These are phyloP conservation scores for Leptoclinus maculatus DNA, from an alignment of 2,797 vertebrate species.

Conservation along the genomic window DNA sequence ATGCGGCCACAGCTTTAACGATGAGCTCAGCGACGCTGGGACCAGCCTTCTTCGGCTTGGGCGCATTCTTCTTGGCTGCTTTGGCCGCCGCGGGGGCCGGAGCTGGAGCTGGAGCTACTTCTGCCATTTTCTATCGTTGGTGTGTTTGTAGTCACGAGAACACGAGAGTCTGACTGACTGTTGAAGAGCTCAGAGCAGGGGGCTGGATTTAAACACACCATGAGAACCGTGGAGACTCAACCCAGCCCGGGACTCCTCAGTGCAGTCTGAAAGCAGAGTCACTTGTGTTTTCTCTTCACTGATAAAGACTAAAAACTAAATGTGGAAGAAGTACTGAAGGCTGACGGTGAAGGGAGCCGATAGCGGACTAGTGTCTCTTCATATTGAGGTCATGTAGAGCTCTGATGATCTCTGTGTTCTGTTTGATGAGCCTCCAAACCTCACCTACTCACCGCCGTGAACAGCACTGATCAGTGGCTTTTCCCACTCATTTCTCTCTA, in stretches of 20 bases:
- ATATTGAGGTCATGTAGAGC: not conserved
- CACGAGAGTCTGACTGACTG: not conserved
- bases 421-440: slow-evolving; percentile 18
- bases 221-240: slow-evolving; percentile 64
- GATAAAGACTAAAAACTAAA: not conserved
- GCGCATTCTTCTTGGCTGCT: too few species aligned
- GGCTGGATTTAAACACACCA: slow-evolving; percentile 40
- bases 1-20: not conserved
- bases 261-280: not conserved
- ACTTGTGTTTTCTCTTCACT: slow-evolving; percentile 65
- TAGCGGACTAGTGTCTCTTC: slow-evolving; percentile 14
- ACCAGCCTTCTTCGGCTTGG: too few species aligned
- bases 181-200: not conserved
- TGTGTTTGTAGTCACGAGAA: not conserved
- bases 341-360: not conserved
- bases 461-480: not conserved
- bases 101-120: too few species aligned
- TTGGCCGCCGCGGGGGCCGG: too few species aligned
- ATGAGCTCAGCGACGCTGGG: slow-evolving; percentile 15
- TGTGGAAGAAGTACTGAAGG: not conserved
- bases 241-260: not conserved
- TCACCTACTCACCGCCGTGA: not conserved
- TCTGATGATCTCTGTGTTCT: not conserved
- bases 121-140: too few species aligned
- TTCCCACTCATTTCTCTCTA: slow-evolving; percentile 18